These are phyloP conservation scores for Spodoptera exigua DNA, from an alignment of 2,888 invertebrate genomes.

Conservation along the genomic window DNA sequence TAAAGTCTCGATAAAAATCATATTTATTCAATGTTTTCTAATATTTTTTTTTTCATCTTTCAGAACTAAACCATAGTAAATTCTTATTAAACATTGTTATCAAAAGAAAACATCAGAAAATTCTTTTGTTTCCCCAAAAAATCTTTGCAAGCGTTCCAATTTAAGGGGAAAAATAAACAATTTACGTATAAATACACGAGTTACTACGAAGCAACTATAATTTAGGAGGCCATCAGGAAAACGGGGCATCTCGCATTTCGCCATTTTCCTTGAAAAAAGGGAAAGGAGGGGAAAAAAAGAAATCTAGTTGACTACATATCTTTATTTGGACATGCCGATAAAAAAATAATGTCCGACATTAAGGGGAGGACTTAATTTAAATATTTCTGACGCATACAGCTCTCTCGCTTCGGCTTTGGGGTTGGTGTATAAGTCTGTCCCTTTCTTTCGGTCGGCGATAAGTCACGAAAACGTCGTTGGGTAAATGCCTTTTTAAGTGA, in stretches of 20 bases:
- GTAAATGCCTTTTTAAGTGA: conserved; percentile 87
- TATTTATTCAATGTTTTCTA: too few relatives aligned
- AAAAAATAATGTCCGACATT: conserved; percentile 88
- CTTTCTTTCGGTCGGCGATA: conserved; percentile 72
- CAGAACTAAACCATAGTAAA: too few relatives aligned
- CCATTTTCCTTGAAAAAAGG: conserved; percentile 58
- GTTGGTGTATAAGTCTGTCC: conserved; percentile 57
- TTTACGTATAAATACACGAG: conserved; percentile 41
- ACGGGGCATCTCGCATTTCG: conserved; percentile 51
- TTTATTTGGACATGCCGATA: conserved; percentile 84
- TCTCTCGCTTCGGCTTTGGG: conserved; percentile 59
- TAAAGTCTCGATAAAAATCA: too few relatives aligned
- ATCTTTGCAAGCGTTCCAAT: conserved; percentile 11
- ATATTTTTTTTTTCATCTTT: too few relatives aligned
- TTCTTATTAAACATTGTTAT: too few relatives aligned
- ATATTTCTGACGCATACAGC: conserved; percentile 77
- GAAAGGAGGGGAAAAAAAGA: conserved; percentile 53
- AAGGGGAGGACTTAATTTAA: conserved; percentile 86
- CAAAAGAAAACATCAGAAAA: conserved; percentile 10
- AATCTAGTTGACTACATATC: conserved; percentile 75
- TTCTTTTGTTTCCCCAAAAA: conserved; percentile 2
- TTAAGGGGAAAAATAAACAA: conserved; percentile 35
- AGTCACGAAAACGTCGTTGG: conserved; percentile 73
- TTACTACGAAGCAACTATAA: conserved; percentile 49
- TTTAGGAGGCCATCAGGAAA: conserved; percentile 50